These are phyloP conservation scores for Deilephila elpenor DNA, from an alignment of 2,888 invertebrate genomes.

Conservation along the genomic window DNA sequence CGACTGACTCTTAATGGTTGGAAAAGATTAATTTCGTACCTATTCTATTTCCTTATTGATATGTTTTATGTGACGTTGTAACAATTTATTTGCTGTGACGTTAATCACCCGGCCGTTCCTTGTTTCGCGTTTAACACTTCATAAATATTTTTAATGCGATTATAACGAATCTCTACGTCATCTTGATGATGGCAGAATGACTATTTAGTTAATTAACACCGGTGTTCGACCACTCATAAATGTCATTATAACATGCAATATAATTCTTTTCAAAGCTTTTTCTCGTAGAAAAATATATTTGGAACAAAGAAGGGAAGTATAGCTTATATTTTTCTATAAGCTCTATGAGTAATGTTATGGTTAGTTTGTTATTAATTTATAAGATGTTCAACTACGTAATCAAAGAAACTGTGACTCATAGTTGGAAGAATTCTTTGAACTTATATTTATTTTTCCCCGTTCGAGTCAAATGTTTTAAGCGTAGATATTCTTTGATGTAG, in stretches of 20 bases:
- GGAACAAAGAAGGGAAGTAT: conserved; percentile 52
- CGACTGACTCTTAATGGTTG: conserved; percentile 1
- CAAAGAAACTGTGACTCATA: conserved; percentile 4
- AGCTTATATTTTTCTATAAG: conserved; percentile 38
- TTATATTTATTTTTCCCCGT: conserved; percentile 9
- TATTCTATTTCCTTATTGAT: conserved; percentile 24
- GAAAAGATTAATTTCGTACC: not conserved
- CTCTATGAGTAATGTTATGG: conserved; percentile 46
- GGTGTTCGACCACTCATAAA: conserved; percentile 68
- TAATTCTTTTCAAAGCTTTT: conserved; percentile 66
- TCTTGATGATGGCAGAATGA: conserved; percentile 59
- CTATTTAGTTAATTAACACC: conserved; percentile 75
- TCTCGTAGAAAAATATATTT: conserved; percentile 58
- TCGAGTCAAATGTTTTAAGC: not conserved
- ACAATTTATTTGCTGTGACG: conserved; percentile 24
- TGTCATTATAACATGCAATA: conserved; percentile 72
- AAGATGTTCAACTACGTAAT: conserved; percentile 10
- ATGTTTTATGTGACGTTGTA: conserved; percentile 17
- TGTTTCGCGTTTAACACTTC: conserved; percentile 56
- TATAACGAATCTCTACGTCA: conserved; percentile 65
- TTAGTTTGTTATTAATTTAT: conserved; percentile 45
- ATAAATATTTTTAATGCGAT: conserved; percentile 59
- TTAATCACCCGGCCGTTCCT: conserved; percentile 29
- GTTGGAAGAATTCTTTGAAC: conserved; percentile 18
- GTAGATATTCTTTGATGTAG: conserved; percentile 1